These are phyloP conservation scores for Ceyx erithaca DNA, from an alignment of 2,797 vertebrate species.

Conservation along the genomic window DNA sequence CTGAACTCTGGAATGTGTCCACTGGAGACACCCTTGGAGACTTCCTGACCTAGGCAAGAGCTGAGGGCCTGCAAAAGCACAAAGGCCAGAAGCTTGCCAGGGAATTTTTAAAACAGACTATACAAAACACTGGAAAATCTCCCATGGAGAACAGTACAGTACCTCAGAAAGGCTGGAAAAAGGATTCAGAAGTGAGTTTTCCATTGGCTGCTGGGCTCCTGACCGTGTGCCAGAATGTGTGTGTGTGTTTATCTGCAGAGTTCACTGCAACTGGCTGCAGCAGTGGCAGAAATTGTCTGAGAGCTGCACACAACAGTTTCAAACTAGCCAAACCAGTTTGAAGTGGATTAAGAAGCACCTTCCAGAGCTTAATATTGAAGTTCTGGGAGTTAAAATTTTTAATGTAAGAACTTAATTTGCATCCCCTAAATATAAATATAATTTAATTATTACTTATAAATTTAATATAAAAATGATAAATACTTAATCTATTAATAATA, in stretches of 20 bases:
- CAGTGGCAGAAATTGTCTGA: background rate
- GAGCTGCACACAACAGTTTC: background rate
- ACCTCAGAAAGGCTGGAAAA: constrained; percentile 26
- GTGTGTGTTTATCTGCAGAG: background rate
- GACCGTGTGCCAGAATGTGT: background rate
- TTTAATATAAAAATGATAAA: too few relatives aligned
- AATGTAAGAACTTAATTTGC: background rate
- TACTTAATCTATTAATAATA: too few relatives aligned
- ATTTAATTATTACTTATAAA: too few relatives aligned
- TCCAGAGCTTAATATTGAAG: background rate
- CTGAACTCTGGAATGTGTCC: background rate
- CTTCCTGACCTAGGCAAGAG: constrained; percentile 3
- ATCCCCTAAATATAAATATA: background rate
- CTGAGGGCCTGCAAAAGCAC: background rate
- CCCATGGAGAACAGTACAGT: background rate
- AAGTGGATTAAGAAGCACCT: background rate
- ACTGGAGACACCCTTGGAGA: background rate
- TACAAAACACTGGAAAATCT: constrained; percentile 25
- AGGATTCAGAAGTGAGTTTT: constrained; percentile 24
- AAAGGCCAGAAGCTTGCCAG: constrained; percentile 16
- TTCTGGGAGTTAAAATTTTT: background rate
- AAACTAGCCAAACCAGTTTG: background rate
- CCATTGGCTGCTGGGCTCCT: background rate
- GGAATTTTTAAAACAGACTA: background rate
- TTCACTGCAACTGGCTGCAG: background rate